Evolutionary conservation across 2,888 invertebrate genomes (phyloP).

Genomic region (Neoaliturus tenellus): DNA sequence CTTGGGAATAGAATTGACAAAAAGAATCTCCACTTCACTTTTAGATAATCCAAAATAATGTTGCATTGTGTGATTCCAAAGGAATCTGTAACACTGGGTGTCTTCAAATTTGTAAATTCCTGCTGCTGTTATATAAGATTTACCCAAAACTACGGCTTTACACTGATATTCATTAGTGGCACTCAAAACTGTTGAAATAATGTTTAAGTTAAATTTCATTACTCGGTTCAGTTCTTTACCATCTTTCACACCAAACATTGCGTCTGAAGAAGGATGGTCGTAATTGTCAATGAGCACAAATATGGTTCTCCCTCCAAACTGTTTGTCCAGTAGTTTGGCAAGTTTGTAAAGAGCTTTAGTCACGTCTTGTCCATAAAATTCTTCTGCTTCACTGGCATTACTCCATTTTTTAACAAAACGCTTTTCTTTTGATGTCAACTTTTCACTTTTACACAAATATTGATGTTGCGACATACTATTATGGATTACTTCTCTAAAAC

Average conservation of each 20-base stretch:
- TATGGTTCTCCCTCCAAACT: not conserved
- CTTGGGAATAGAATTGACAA: not conserved
- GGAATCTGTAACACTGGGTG: not conserved
- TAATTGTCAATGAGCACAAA: slow-evolving; percentile 24
- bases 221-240: slow-evolving; percentile 26
- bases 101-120: slow-evolving; percentile 11
- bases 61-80: not conserved
- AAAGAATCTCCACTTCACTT: not conserved
- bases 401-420: slow-evolving; percentile 22
- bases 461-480: not conserved
- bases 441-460: slow-evolving; percentile 26
- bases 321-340: slow-evolving; percentile 2
- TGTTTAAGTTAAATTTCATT: slow-evolving; percentile 1
- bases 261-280: not conserved
- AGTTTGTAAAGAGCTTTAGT: slow-evolving; percentile 31
- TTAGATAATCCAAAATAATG: slow-evolving; percentile 20
- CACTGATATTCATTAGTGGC: not conserved
- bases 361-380: slow-evolving; percentile 26
- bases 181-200: slow-evolving; percentile 1
- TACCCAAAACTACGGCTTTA: not conserved
- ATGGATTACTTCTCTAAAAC: slow-evolving; percentile 31
- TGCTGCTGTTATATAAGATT: slow-evolving; percentile 6
- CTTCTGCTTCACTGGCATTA: not conserved
- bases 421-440: slow-evolving; percentile 6
- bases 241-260: not conserved